These are phyloP conservation scores for Aleiodes leptofemur DNA, from an alignment of 2,888 invertebrate genomes.

Conservation along the genomic window DNA sequence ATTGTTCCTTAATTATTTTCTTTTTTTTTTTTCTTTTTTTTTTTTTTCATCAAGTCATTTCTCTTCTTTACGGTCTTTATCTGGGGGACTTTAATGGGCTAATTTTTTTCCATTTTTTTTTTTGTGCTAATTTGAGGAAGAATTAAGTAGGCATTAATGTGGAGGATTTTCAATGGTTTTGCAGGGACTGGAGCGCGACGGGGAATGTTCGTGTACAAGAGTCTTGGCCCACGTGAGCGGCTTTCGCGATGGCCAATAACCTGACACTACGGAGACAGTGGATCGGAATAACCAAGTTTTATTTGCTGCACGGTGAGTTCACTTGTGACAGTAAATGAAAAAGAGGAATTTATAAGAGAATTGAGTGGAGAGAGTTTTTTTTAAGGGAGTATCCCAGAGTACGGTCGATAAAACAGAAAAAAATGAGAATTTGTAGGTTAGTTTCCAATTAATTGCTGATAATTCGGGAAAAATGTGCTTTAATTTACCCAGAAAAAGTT, in stretches of 20 bases:
- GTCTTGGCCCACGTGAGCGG: constrained; percentile 75
- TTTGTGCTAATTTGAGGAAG: not conserved
- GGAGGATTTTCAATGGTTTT: constrained; percentile 59
- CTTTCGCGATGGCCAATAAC: constrained; percentile 65
- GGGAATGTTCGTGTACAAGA: constrained; percentile 74
- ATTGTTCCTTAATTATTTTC: constrained; percentile 2
- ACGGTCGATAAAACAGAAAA: too few species aligned
- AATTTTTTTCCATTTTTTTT: not conserved
- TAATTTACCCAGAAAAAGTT: too few species aligned
- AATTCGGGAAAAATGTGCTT: too few species aligned
- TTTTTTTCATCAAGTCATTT: not conserved
- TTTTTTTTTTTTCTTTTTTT: constrained; percentile 10
- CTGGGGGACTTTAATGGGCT: not conserved
- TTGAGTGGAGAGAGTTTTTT: constrained; percentile 25
- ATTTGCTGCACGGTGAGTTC: constrained; percentile 72
- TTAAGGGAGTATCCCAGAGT: not conserved
- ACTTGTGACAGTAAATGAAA: constrained; percentile 41
- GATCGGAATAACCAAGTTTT: constrained; percentile 71
- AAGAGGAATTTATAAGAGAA: constrained; percentile 1
- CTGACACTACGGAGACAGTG: constrained; percentile 69
- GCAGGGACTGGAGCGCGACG: constrained; percentile 75
- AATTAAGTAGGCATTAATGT: constrained; percentile 5
- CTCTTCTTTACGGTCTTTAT: not conserved
- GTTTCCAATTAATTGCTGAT: too few species aligned
- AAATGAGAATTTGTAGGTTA: too few species aligned